Base-by-base conservation (phyloP, 1,140 invertebrate species). In the Anagrus nilaparvatae region DNA sequence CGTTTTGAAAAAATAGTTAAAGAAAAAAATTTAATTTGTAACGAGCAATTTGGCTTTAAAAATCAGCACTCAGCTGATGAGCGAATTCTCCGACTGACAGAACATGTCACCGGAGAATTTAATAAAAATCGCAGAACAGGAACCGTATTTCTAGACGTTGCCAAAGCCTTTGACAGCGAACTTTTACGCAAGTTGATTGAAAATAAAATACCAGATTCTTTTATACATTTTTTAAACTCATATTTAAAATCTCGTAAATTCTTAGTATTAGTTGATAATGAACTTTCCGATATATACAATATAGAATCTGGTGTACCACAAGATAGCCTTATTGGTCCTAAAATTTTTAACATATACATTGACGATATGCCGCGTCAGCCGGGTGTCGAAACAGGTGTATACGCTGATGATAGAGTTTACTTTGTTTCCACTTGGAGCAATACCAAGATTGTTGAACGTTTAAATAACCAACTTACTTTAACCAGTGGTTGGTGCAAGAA, bases 381-480 rank as follows among this genome's bases (percentile, higher is more conserved):
- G 3, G 14, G 43, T 7, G 34, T 39, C 9, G 39, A 39, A 2
- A 32, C 47, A 25, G 38, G 43, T 17, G 12, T 49, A 19, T 50
- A 37, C 19, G 48, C 44, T 2, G 48, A 50, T 17, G 44, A 50
- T n/a, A 47, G 40, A n/a, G 43, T 40, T 3, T 6, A 30, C 5
- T 29, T 6, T 12, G 13, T 19, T 3, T n/a, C 28, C 6, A 20
- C 38, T 2, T 17, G 5, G 28, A 21, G 18, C 6, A 23, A 23
- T n/a, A 4, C 12, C 17, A 21, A 14, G 13, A 31, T 32, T 20
- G 16, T 19, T 18, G 14, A 38, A 18, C 7, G 5, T 3, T 12
- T 28, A 28, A 38, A 38, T n/a, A n/a, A n/a, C n/a, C n/a, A n/a
- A n/a, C n/a, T n/a, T n/a, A n/a, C n/a, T n/a, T n/a, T n/a, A n/a